A percentile compares a stretch with the other conserved stretches of the same genome.
Evolutionary conservation across 2,888 invertebrate species (phyloP).

Genomic region (Lycia hirtaria): DNA sequence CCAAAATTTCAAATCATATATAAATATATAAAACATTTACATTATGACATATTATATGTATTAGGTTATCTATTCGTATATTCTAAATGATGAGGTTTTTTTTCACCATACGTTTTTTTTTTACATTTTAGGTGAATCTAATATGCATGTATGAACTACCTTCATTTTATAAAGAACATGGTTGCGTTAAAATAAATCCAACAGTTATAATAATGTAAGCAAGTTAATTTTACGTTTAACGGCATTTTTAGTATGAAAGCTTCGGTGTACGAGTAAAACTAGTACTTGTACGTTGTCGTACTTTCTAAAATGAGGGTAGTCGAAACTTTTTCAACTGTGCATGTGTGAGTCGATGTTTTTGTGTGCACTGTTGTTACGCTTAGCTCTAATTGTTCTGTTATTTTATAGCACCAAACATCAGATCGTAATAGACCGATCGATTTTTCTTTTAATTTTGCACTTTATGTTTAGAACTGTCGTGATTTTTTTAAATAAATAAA

Average conservation of each 20-base stretch:
- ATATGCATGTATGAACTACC: slow-evolving; percentile 15
- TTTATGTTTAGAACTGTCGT: slow-evolving; percentile 54
- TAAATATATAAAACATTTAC: too few species aligned
- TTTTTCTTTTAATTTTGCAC: slow-evolving; percentile 61
- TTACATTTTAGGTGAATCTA: not conserved
- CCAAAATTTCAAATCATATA: not conserved
- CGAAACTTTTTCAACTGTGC: slow-evolving; percentile 45
- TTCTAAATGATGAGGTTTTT: too few species aligned
- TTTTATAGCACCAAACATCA: slow-evolving; percentile 45
- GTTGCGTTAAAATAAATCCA: too few species aligned
- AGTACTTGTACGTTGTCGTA: not conserved
- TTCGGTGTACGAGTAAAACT: too few species aligned
- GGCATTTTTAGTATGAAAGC: too few species aligned
- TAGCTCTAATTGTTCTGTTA: slow-evolving; percentile 52
- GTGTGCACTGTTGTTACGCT: slow-evolving; percentile 72
- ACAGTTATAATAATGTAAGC: too few species aligned
- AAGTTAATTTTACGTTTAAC: too few species aligned
- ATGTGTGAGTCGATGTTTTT: slow-evolving; percentile 62
- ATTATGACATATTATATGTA: too few species aligned
- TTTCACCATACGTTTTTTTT: too few species aligned
- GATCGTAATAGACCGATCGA: slow-evolving; percentile 47
- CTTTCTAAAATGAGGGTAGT: slow-evolving; percentile 24
- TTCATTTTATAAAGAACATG: slow-evolving; percentile 18
- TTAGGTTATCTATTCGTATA: too few species aligned
- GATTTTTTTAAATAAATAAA: slow-evolving; percentile 31